A percentile compares a stretch with the other conserved stretches of the same genome.
phyloP scores from a whole-genome alignment of 2,888 invertebrate species.

The Lordiphosa fenestrarum region DNA sequence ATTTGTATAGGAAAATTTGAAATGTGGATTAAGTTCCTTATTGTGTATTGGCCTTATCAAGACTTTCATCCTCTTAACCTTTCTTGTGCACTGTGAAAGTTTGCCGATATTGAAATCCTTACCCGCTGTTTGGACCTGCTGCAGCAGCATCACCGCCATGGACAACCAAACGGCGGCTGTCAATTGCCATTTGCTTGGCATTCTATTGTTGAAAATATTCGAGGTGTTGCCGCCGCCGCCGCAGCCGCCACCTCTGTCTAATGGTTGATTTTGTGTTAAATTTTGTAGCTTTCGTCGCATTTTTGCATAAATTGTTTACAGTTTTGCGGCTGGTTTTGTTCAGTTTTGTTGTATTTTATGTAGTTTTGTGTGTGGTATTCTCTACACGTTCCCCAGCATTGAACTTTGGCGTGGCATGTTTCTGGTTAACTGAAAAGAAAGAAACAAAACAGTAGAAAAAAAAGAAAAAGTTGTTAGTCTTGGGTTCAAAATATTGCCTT shows the following conservation, averaged over 20 bases:
- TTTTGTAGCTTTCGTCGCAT: slow-evolving; percentile 68
- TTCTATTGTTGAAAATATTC: slow-evolving; percentile 41
- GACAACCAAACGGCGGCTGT: slow-evolving; percentile 42
- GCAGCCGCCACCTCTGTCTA: slow-evolving; percentile 21
- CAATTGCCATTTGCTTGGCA: slow-evolving; percentile 53
- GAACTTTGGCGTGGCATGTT: slow-evolving; percentile 48
- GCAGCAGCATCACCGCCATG: slow-evolving; percentile 33
- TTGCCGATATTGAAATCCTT: slow-evolving; percentile 25
- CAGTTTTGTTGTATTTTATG: slow-evolving; percentile 21
- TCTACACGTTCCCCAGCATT: slow-evolving; percentile 10
- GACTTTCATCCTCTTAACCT: slow-evolving; percentile 26
- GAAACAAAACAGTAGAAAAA: too few relatives aligned
- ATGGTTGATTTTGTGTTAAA: slow-evolving; percentile 39
- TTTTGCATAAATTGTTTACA: slow-evolving; percentile 54
- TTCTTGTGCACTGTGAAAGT: slow-evolving; percentile 24
- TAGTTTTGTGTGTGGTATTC: slow-evolving; percentile 14
- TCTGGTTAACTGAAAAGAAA: slow-evolving; percentile 27
- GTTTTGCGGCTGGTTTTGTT: slow-evolving; percentile 21
- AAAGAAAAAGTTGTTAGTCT: slow-evolving; percentile 23
- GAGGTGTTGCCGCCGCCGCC: neutral
- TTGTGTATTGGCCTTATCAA: slow-evolving; percentile 4
- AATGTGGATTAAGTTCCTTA: too few relatives aligned
- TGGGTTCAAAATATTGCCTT: slow-evolving; percentile 24
- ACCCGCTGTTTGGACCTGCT: slow-evolving; percentile 50
- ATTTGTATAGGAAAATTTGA: too few relatives aligned